phyloP scores from a whole-genome alignment of 2,888 invertebrate species.

The Sarcophaga rosellei region DNA sequence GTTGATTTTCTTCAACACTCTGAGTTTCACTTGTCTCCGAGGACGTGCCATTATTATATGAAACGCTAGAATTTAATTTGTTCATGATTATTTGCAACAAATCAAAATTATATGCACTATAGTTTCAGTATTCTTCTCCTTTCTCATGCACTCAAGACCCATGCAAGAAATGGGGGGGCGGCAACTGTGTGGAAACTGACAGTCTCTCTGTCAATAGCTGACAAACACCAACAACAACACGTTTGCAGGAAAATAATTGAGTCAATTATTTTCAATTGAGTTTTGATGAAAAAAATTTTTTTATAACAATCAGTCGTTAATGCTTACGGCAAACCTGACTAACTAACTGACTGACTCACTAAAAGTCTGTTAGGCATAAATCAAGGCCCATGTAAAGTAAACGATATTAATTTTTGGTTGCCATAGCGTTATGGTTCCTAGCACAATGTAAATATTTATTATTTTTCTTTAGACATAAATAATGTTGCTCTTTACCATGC shows the following conservation, averaged over 20 bases:
- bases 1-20: slow-evolving; percentile 76
- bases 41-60: slow-evolving; percentile 78
- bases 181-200: background rate
- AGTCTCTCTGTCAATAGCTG: background rate
- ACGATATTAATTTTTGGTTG: slow-evolving; percentile 33
- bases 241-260: slow-evolving; percentile 50
- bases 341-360: background rate
- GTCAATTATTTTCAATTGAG: slow-evolving; percentile 62
- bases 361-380: background rate
- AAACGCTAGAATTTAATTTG: slow-evolving; percentile 63
- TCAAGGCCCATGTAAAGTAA: background rate
- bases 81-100: slow-evolving; percentile 66
- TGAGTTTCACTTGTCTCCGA: slow-evolving; percentile 79
- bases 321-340: slow-evolving; percentile 17
- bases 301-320: slow-evolving; percentile 5
- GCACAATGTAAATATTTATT: background rate
- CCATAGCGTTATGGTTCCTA: slow-evolving; percentile 32
- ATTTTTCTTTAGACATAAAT: background rate
- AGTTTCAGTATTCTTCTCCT: background rate
- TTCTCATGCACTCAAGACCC: background rate
- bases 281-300: slow-evolving; percentile 11
- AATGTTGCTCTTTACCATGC: no score
- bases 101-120: slow-evolving; percentile 37
- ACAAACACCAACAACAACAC: background rate
- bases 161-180: background rate